Evolutionary conservation across 2,888 invertebrate genomes (phyloP).

Genomic region (Apamea crenata): DNA sequence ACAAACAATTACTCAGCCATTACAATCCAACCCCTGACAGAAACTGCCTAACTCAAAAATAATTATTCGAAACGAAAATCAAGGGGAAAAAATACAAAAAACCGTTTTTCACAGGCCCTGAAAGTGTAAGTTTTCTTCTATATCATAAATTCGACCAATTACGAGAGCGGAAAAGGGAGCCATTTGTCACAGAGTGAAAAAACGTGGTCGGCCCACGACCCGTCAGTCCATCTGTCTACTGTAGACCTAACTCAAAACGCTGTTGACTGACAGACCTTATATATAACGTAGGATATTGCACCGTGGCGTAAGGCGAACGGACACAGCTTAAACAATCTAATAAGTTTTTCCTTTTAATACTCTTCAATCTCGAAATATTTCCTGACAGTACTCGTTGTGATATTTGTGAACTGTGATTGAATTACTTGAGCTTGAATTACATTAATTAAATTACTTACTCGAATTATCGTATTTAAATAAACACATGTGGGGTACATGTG

Average conservation of each 20-base stretch:
- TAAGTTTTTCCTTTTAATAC: constrained; percentile 35
- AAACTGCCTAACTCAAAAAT: constrained; percentile 38
- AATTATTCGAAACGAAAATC: constrained; percentile 39
- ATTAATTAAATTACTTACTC: too few species aligned
- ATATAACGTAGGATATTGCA: constrained; percentile 78
- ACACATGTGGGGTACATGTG: too few species aligned
- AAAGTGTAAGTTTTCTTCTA: constrained; percentile 68
- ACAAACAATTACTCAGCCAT: constrained; percentile 15
- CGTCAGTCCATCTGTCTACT: constrained; percentile 84
- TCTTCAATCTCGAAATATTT: constrained; percentile 35
- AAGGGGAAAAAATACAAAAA: constrained; percentile 30
- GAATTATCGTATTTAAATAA: too few species aligned
- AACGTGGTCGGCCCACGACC: constrained; percentile 76
- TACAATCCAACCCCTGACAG: constrained; percentile 22
- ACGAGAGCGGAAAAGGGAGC: constrained; percentile 78
- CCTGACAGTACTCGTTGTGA: neutral
- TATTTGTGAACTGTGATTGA: neutral
- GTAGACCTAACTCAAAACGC: constrained; percentile 84
- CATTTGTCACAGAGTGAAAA: constrained; percentile 86
- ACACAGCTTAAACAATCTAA: constrained; percentile 43
- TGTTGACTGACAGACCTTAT: constrained; percentile 83
- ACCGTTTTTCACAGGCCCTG: constrained; percentile 39
- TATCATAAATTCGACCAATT: constrained; percentile 84
- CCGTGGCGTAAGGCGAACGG: constrained; percentile 61
- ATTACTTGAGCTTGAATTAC: too few species aligned